Conservation (phyloP, 2,888 invertebrate species). For the Lithophane ornitopus region DNA sequence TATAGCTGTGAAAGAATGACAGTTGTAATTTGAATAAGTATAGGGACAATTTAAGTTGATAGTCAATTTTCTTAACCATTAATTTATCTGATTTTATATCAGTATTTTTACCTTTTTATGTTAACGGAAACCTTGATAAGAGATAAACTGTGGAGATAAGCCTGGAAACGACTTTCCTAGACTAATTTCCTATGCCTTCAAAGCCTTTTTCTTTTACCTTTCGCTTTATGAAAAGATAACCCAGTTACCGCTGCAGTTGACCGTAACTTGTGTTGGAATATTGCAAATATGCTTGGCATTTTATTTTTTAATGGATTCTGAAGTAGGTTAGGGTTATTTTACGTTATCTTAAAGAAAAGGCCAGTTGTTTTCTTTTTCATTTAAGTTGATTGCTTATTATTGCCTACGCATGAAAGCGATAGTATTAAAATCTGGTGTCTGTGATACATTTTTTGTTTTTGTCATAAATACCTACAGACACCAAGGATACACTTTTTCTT, state of each 20-base stretch:
- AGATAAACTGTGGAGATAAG: background rate
- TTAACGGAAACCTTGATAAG: background rate
- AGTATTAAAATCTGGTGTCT: background rate
- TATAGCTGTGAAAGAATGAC: background rate
- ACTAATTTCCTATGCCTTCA: constrained; percentile 34
- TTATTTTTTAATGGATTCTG: constrained; percentile 18
- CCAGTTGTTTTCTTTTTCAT: background rate
- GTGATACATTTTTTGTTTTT: no score
- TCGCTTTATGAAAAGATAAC: constrained; percentile 28
- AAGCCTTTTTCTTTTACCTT: constrained; percentile 16
- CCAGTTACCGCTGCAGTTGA: constrained; percentile 13
- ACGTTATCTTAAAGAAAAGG: background rate
- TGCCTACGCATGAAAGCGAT: background rate
- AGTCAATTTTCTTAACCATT: background rate
- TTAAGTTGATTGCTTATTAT: background rate
- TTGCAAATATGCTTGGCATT: constrained; percentile 14
- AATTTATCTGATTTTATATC: background rate
- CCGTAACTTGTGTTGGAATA: constrained; percentile 17
- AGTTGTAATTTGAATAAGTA: background rate
- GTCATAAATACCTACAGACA: no score
- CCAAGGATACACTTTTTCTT: no score
- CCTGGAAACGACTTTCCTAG: background rate
- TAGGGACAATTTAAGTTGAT: background rate
- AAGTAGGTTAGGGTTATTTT: background rate
- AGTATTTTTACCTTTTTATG: background rate